Conservation (phyloP, 92 coral and sea anemone genomes). For the Parazoanthus atlanticus region DNA sequence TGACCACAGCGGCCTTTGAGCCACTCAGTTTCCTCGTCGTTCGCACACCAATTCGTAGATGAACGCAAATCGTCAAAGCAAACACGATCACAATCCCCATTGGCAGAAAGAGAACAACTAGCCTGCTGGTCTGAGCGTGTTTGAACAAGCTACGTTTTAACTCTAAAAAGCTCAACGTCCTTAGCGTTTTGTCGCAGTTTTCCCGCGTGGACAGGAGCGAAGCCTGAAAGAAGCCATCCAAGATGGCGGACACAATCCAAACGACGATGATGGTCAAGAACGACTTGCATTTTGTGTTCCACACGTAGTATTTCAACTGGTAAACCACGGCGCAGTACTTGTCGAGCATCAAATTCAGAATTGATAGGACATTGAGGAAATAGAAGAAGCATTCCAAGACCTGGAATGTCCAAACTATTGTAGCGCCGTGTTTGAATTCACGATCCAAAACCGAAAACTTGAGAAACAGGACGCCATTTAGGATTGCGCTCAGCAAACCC, state of each 20-base stretch:
- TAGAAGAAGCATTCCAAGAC: slow-evolving; percentile 28
- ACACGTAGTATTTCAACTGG: slow-evolving; percentile 20
- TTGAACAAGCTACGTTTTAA: slow-evolving; percentile 14
- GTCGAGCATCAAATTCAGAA: slow-evolving; percentile 11
- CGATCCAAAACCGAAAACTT: slow-evolving; percentile 1
- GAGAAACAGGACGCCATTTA: neutral
- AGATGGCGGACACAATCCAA: slow-evolving; percentile 2
- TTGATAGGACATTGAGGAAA: slow-evolving; percentile 28
- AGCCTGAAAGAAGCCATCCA: slow-evolving; percentile 7
- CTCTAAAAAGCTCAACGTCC: neutral
- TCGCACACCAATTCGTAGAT: neutral
- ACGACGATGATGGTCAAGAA: neutral
- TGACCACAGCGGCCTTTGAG: neutral
- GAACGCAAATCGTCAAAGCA: slow-evolving; percentile 7
- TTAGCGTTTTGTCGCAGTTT: neutral
- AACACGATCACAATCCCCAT: slow-evolving; percentile 16
- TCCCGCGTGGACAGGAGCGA: slow-evolving; percentile 5
- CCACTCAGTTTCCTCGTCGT: neutral
- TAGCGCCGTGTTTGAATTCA: neutral
- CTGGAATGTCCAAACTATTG: neutral
- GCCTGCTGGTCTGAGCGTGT: slow-evolving; percentile 2
- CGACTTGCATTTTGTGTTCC: slow-evolving; percentile 25
- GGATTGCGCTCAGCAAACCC: slow-evolving; percentile 8
- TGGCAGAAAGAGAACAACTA: neutral
- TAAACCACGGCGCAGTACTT: slow-evolving; percentile 34